These are phyloP conservation scores for Steinernema hermaphroditum DNA, from an alignment of 2,888 invertebrate species.

Conservation along the genomic window DNA sequence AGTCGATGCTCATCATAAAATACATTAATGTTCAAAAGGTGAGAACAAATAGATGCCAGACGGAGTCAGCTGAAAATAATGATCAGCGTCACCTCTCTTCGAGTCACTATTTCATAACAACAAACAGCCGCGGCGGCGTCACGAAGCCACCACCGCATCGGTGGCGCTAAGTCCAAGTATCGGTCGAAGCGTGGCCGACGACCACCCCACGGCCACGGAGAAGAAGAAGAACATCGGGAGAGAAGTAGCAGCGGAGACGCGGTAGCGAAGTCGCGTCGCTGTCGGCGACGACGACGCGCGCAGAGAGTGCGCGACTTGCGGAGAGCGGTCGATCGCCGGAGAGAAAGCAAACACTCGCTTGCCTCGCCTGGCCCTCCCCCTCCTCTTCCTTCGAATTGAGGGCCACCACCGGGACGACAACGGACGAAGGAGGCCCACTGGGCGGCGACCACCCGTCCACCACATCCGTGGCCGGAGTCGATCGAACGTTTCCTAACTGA, in stretches of 20 bases:
- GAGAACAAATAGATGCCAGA: no score
- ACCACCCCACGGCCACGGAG: background rate
- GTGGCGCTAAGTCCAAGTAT: background rate
- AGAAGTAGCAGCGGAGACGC: slow-evolving; percentile 6
- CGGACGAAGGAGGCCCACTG: no score
- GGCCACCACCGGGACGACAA: slow-evolving; percentile 3
- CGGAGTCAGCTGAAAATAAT: no score
- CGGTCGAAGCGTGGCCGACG: background rate
- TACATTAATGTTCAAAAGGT: no score
- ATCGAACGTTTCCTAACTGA: no score
- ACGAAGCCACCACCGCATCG: background rate
- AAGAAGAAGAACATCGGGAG: background rate
- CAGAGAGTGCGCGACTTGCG: slow-evolving; percentile 3
- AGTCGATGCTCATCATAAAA: no score
- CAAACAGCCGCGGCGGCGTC: background rate
- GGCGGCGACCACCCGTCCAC: no score
- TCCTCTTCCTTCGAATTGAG: slow-evolving; percentile 9
- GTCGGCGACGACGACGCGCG: slow-evolving; percentile 1
- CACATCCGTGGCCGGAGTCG: no score
- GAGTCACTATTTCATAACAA: background rate
- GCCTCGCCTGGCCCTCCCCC: slow-evolving; percentile 6
- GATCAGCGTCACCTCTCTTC: no score
- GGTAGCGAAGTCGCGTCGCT: background rate
- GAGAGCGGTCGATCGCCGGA: slow-evolving; percentile 24
- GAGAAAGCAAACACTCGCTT: slow-evolving; percentile 14